phyloP scores from a whole-genome alignment of 1,140 invertebrate genomes.

The Drosophila sechellia region DNA sequence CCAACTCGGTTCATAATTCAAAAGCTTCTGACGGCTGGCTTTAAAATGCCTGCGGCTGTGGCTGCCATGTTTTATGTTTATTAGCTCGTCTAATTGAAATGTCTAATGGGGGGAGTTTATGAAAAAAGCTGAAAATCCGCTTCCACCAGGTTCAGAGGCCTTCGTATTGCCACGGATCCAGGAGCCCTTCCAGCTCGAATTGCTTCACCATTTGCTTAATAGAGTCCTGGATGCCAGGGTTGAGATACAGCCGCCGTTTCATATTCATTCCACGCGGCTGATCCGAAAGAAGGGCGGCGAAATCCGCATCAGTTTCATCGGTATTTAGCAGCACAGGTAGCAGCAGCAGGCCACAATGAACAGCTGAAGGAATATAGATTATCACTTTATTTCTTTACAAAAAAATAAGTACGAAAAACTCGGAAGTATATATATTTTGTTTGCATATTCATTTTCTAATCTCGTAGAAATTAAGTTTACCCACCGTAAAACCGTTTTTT shows the following conservation, averaged over 20 bases:
- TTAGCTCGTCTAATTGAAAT: conserved; percentile 76
- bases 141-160: conserved; percentile 5
- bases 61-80: conserved; percentile 68
- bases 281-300: conserved; percentile 52
- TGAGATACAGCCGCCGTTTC: conserved; percentile 57
- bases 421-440: too few relatives aligned
- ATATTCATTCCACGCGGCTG: conserved; percentile 55
- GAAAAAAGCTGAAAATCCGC: conserved; percentile 10
- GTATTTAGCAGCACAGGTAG: conserved; percentile 62
- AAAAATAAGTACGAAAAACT: background rate
- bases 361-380: conserved; percentile 30
- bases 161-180: conserved; percentile 47
- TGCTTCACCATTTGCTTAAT: conserved; percentile 43
- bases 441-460: background rate
- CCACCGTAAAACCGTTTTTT: conserved; percentile 68
- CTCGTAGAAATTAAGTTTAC: background rate
- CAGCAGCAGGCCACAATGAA: conserved; percentile 56
- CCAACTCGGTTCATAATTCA: conserved; percentile 54
- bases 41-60: conserved; percentile 46
- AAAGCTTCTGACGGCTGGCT: conserved; percentile 32
- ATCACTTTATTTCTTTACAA: background rate
- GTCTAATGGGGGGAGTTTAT: conserved; percentile 35
- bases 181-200: conserved; percentile 61
- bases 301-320: conserved; percentile 65
- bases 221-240: conserved; percentile 49